These are phyloP conservation scores for Idris sp. DNA, from an alignment of 1,140 invertebrate genomes.

Conservation along the genomic window DNA sequence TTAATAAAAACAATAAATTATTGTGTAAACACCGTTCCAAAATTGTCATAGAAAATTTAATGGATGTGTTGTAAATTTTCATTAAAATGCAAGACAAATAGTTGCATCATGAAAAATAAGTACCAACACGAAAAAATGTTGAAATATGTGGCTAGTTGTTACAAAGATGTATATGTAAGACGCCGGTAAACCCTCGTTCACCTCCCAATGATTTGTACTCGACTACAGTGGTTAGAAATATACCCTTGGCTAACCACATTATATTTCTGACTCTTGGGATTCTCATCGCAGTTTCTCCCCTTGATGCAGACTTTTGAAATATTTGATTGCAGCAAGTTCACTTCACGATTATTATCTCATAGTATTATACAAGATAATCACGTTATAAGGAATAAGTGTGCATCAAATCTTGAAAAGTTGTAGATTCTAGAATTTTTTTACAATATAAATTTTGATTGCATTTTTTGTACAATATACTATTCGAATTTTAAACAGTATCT, in stretches of 20 bases:
- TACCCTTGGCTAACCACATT: conserved; percentile 51
- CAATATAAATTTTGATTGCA: too few species aligned
- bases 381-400: too few species aligned
- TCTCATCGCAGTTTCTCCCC: conserved; percentile 26
- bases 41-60: conserved; percentile 33
- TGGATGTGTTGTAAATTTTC: conserved; percentile 52
- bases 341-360: not conserved
- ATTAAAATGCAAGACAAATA: conserved; percentile 60
- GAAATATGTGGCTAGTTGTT: conserved; percentile 64
- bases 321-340: conserved; percentile 32
- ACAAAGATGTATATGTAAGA: conserved; percentile 63
- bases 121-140: conserved; percentile 49
- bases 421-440: too few species aligned
- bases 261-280: conserved; percentile 47
- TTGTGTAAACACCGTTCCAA: too few species aligned
- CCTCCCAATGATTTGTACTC: conserved; percentile 64
- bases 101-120: conserved; percentile 43
- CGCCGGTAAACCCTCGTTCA: conserved; percentile 60
- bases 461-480: too few species aligned
- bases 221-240: conserved; percentile 58
- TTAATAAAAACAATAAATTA: too few species aligned
- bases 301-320: conserved; percentile 28
- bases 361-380: not conserved
- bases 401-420: too few species aligned
- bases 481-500: too few species aligned